A percentile compares a stretch with the other conserved stretches of the same genome.
Evolutionary conservation across 2,888 invertebrate species (phyloP).

Genomic region (Ganaspis brasiliensis): DNA sequence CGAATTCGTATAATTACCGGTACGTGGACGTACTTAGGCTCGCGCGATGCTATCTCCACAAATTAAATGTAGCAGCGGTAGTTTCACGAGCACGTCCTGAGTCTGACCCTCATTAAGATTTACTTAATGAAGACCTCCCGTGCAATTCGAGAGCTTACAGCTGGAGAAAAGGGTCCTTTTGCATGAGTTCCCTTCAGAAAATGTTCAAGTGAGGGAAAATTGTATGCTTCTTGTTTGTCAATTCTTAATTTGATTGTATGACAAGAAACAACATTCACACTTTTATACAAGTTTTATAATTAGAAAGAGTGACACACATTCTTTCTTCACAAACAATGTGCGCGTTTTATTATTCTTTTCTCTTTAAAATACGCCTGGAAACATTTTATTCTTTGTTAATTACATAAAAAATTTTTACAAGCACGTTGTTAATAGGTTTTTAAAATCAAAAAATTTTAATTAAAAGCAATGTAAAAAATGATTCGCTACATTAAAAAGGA

Average conservation of each 20-base stretch:
- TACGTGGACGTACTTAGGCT: slow-evolving; percentile 51
- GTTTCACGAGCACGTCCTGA: slow-evolving; percentile 41
- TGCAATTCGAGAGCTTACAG: slow-evolving; percentile 45
- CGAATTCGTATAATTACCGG: slow-evolving; percentile 70
- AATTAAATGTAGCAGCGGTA: slow-evolving; percentile 54
- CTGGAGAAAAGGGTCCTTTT: not conserved
- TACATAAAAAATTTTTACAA: not conserved
- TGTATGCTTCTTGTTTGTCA: not conserved
- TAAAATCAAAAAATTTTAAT: too few species aligned
- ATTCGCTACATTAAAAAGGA: too few species aligned
- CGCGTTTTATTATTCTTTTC: too few species aligned
- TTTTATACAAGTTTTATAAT: not conserved
- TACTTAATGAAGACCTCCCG: slow-evolving; percentile 44
- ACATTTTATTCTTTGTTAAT: too few species aligned
- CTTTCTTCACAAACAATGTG: too few species aligned
- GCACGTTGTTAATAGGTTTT: too few species aligned
- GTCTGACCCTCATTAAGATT: slow-evolving; percentile 50
- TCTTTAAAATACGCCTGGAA: too few species aligned
- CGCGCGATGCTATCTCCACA: slow-evolving; percentile 57
- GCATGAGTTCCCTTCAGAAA: not conserved
- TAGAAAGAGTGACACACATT: not conserved
- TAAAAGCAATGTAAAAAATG: too few species aligned
- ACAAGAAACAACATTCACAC: not conserved
- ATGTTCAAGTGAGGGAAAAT: not conserved
- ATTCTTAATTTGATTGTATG: slow-evolving; percentile 1